A percentile compares a stretch with the other conserved stretches of the same genome.
Conservation (phyloP, 2,888 invertebrate species). For the Ophion ellenae region DNA sequence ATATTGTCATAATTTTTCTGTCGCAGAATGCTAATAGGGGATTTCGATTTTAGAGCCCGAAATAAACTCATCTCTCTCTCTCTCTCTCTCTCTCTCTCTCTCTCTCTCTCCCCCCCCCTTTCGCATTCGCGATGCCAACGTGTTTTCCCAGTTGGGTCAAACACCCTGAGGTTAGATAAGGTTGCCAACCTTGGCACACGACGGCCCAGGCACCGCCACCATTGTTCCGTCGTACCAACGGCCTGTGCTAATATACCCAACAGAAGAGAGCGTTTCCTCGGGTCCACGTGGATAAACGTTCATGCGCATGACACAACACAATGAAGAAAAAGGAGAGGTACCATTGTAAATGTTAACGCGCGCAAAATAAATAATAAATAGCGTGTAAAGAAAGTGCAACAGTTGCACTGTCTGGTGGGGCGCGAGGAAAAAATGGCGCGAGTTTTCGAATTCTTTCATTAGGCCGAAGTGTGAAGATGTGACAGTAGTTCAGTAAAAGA, state of each 20-base stretch:
- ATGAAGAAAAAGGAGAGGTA: neutral
- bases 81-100: conserved; percentile 4
- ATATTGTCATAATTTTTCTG: too few relatives aligned
- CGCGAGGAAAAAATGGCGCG: neutral
- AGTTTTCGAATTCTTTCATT: neutral
- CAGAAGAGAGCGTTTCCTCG: neutral
- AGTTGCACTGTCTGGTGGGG: neutral
- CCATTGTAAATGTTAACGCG: neutral
- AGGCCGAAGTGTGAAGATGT: neutral
- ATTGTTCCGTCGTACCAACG: conserved; percentile 32
- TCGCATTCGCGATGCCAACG: conserved; percentile 71
- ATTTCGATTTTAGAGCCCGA: neutral
- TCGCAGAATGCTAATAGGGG: too few relatives aligned
- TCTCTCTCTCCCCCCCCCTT: conserved; percentile 22
- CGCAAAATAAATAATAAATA: neutral
- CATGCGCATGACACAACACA: neutral
- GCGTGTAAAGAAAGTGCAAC: neutral
- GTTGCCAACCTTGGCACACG: conserved; percentile 70
- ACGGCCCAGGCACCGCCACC: conserved; percentile 37
- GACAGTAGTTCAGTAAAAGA: too few relatives aligned
- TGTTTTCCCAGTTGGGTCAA: conserved; percentile 79
- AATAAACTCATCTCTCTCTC: conserved; percentile 5
- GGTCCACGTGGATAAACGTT: neutral
- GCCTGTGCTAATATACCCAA: conserved; percentile 34
- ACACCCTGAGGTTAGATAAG: conserved; percentile 79